A percentile compares a stretch with the other conserved stretches of the same genome.
Conservation (phyloP, 2,888 invertebrate genomes). For the Cyaniris semiargus region DNA sequence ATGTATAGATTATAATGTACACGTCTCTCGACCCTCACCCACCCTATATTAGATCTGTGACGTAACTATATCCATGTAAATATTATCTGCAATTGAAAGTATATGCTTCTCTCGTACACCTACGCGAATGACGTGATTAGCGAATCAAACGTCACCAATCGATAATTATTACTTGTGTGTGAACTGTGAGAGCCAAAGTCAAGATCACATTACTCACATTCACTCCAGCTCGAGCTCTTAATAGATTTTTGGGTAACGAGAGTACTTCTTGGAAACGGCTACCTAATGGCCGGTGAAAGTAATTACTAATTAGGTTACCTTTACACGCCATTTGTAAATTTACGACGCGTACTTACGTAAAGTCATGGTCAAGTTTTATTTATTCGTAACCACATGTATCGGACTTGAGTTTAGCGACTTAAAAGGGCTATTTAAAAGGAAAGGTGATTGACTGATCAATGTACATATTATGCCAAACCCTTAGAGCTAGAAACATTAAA, state of each 20-base stretch:
- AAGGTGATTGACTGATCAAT: background rate
- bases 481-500: too few species aligned
- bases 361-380: background rate
- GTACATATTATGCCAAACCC: too few species aligned
- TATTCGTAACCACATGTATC: background rate
- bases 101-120: background rate
- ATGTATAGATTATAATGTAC: too few species aligned
- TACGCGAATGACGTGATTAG: slow-evolving; percentile 1
- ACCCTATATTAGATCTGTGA: background rate
- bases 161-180: background rate
- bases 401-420: background rate
- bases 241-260: background rate
- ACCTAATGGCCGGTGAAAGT: too few species aligned
- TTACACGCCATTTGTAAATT: background rate
- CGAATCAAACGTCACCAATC: slow-evolving; percentile 16
- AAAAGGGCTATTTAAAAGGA: too few species aligned
- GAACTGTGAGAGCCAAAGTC: background rate
- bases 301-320: background rate
- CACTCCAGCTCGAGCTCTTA: background rate
- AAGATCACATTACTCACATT: background rate
- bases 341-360: background rate
- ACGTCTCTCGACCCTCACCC: background rate
- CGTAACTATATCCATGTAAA: background rate
- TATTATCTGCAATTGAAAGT: background rate
- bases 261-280: too few species aligned